Evolutionary conservation across 1,140 invertebrate species (phyloP), one percentile per base, ranked within the genome.

Genomic region (Trichoplusia ni): DNA sequence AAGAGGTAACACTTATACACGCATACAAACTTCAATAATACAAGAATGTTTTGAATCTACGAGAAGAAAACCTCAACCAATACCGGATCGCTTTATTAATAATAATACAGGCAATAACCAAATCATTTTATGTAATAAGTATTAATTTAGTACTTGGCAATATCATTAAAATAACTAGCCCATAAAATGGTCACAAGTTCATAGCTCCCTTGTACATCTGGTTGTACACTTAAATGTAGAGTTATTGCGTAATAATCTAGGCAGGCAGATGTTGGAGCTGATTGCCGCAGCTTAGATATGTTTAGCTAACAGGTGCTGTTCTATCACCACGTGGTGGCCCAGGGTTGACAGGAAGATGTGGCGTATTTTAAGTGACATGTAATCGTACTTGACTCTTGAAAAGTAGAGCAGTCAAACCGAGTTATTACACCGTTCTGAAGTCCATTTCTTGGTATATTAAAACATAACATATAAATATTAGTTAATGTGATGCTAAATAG

Each of bases 181-280:
- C 67, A 77, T 77, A 77, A 82, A 88, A 88, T 85, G 78, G 79
- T 77, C 77, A 76, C 78, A 79, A 61, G 86, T 86, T 86, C 80
- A 80, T 75, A 53, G 81, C 44, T 71, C 82, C 66, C 42, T 40
- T 9, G 51, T 38, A 77, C 86, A 89, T 86, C 84, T 89, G 86
- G 84, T 11, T 65, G 62, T 64, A 60, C 69, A 81, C 37, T 85
- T 79, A 81, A 25, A 67, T 75, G 77, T 73, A 70, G 71, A 85
- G 72, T 84, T 82, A 86, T 87, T 88, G 85, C 86, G 75, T 84
- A 87, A 89, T 86, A 82, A 82, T 82, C 84, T 78, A 80, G 74
- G 37, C 59, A 49, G 64, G 84, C 86, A 89, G 86, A 84, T 89
- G 86, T 65, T 58, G 70, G 69, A 74, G 81, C 77, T 86, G 83